These are phyloP conservation scores for Catajapyx aquilonaris DNA, from an alignment of 1,140 invertebrate genomes.

Conservation along the genomic window DNA sequence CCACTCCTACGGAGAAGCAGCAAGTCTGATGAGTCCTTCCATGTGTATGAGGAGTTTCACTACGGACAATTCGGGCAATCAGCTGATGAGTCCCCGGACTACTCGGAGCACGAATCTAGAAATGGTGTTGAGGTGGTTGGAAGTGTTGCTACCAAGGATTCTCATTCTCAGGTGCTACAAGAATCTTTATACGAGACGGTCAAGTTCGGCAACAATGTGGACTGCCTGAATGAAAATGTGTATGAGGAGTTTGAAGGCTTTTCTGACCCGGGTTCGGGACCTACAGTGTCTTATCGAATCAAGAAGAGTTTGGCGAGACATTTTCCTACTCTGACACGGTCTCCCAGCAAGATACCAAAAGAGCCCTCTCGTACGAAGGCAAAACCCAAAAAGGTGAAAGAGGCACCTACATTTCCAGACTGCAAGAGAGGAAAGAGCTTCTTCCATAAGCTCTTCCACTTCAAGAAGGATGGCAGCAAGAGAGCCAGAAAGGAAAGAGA, in stretches of 20 bases:
- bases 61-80: too few species aligned
- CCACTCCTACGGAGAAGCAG: too few species aligned
- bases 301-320: background rate
- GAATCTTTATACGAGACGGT: background rate
- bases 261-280: too few species aligned
- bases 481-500: background rate
- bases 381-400: background rate
- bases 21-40: background rate
- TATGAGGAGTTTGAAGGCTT: background rate
- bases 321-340: background rate
- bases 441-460: background rate
- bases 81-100: too few species aligned
- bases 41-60: background rate
- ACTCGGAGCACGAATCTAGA: too few species aligned
- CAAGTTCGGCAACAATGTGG: too few species aligned
- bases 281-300: too few species aligned
- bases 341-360: background rate
- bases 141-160: background rate
- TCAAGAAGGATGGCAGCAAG: background rate
- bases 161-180: background rate
- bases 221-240: background rate
- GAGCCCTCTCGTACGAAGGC: background rate
- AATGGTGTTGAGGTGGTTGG: background rate
- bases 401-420: background rate
- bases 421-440: background rate